Evolutionary conservation across 1,140 invertebrate species (phyloP), one percentile per base, ranked within the genome.

Genomic region (Himalopsyche phryganea): DNA sequence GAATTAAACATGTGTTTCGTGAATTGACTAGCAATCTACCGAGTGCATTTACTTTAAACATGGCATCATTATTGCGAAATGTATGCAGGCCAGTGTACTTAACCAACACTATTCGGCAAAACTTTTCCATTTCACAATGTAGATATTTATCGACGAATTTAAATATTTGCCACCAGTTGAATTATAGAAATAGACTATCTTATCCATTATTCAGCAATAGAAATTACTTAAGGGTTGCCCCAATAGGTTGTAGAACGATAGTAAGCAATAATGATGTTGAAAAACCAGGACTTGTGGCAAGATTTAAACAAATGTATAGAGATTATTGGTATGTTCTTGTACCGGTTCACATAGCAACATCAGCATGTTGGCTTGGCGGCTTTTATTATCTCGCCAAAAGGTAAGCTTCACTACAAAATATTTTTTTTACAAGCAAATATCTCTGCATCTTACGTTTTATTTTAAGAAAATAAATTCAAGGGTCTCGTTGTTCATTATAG

Each of bases 311-410:
- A 68, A 90, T 96, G 84, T 91, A 91, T 67, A 90, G 88, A 73
- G 87, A 96, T 69, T 96, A 98, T 76, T 97, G 94, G 89, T 94
- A 96, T 76, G 86, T 97, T 53, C 70, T 96, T 32, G 76, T 97
- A 52, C 92, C 91, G 23, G 92, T 97, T 0, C 94, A 98, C 76
- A 66, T 91, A 50, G 79, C 86, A 5, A 96, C 94, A 9, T 96
- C 92, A 1, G 71, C 83, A 50, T 80, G 86, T 55, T 98, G 94
- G 94, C 86, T 88, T 73, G 85, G 85, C 9, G 73, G 83, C 13
- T 96, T 96, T 74, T 97, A 94, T 74, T 86, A 89, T 70, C 73
- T 87, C 63, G 89, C 89, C n/a, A 86, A 85, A 75, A 92, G 90
- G 93, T 96, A 81, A 71, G 69, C 45, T 15, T 50, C 45, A 49